Base-by-base conservation (phyloP, 2,797 vertebrate species). In the Artibeus lituratus region DNA sequence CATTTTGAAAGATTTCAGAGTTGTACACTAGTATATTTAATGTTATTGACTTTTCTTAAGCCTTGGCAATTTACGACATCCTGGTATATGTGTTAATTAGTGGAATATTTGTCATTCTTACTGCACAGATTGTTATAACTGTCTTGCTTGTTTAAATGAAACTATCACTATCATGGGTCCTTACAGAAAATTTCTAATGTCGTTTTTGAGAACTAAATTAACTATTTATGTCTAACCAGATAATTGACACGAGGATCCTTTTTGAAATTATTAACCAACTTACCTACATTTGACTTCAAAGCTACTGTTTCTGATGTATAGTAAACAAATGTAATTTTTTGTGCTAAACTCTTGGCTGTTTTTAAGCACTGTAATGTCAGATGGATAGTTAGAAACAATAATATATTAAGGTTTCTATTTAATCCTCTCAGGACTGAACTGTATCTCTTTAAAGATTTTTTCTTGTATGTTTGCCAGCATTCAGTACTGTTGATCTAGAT, bases 261-360 rank as follows among this genome's bases (percentile, higher is more conserved):
- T 96, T 94, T 96, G 83, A 97, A 98, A 69, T 97, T 97, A 96
- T 94, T 97, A 96, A 96, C 95, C 76, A 29, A 96, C 65, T 95
- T 97, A 97, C 96, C 98, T 95, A 88, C 97, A 98, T 98, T 97
- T 98, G 98, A 98, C 98, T 99, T 98, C 98, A 98, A 99, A 99
- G 98, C 98, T 99, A 98, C 98, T 99, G 98, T 98, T 98, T 97
- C 97, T 98, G 97, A 98, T 98, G 98, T 99, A 98, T 98, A 99
- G 98, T 98, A 98, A 99, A 99, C 98, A 99, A 99, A 98, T 98
- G 98, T 99, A 98, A 97, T 98, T 99, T 98, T 98, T 98, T 98
- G 98, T 99, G 99, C 98, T 99, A 99, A 99, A 99, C 98, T 98
- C 99, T 98, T 97, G 95, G 98, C 94, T 98, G 57, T 98, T 99